Evolutionary conservation across 37 sponge, comb jelly and placozoan species (phyloP).

Genomic region (Chondrilla cf. caribensis): DNA sequence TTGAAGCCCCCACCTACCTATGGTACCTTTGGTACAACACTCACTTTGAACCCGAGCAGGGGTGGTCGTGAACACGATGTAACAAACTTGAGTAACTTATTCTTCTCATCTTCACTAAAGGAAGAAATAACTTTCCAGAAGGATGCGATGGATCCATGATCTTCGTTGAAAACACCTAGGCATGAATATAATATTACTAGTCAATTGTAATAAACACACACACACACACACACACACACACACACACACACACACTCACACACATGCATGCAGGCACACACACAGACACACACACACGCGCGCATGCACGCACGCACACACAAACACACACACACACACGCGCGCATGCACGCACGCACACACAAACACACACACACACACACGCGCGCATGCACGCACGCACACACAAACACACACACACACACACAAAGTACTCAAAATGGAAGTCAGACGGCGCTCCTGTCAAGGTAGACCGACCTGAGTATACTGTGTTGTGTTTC

Average conservation of each 20-base stretch:
- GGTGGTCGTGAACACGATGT: constrained; percentile 97
- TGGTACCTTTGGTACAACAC: too few relatives aligned
- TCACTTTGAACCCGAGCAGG: constrained; percentile 84
- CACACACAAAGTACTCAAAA: neutral
- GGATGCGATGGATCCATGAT: constrained; percentile 66
- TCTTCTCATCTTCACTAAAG: constrained; percentile 73
- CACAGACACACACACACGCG: neutral
- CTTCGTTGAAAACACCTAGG: constrained; percentile 72
- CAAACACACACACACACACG: neutral
- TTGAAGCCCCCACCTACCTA: too few relatives aligned
- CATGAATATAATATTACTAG: too few relatives aligned
- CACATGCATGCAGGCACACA: neutral
- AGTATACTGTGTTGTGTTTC: constrained; percentile 50
- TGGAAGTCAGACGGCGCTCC: neutral
- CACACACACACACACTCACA: neutral
- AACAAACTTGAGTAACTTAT: constrained; percentile 89
- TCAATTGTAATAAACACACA: neutral
- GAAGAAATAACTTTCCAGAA: constrained; percentile 86
- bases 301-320: neutral
- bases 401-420: neutral
- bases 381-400: neutral
- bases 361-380: neutral
- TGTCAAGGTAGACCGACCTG: constrained; percentile 29
- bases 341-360: too few relatives aligned
- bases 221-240: too few relatives aligned